phyloP scores from a whole-genome alignment of 2,113 vertebrate species.

The Tragulus kanchil region DNA sequence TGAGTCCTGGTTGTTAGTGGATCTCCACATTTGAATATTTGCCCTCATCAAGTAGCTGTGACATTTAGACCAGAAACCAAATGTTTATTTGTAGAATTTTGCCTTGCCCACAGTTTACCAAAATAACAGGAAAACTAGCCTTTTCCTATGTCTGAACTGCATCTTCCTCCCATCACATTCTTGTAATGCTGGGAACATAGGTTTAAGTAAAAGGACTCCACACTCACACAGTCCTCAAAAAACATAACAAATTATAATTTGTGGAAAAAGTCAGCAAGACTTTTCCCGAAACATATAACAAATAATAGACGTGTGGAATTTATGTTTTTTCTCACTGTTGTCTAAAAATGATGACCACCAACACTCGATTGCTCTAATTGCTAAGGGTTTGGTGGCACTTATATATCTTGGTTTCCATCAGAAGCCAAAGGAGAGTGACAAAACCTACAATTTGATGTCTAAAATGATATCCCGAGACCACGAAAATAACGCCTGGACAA shows the following conservation, averaged over 20 bases:
- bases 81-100: slow-evolving; percentile 72
- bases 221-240: slow-evolving; percentile 11
- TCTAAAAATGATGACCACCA: slow-evolving; percentile 1
- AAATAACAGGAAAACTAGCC: slow-evolving; percentile 56
- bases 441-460: slow-evolving; percentile 47
- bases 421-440: slow-evolving; percentile 54
- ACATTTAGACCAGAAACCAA: slow-evolving; percentile 59
- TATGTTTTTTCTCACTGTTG: background rate
- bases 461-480: slow-evolving; percentile 58
- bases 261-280: slow-evolving; percentile 19
- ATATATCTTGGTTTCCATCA: slow-evolving; percentile 51
- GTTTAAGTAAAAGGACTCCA: slow-evolving; percentile 16
- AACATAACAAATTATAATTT: background rate
- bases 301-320: background rate
- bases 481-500: background rate
- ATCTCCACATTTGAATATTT: background rate
- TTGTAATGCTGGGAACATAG: slow-evolving; percentile 43
- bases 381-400: slow-evolving; percentile 12
- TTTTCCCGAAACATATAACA: background rate
- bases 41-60: background rate
- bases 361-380: slow-evolving; percentile 38
- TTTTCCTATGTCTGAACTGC: slow-evolving; percentile 68
- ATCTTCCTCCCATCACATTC: slow-evolving; percentile 47
- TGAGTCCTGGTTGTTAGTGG: background rate
- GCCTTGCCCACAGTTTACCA: slow-evolving; percentile 68